phyloP scores from a whole-genome alignment of 2,888 invertebrate species.

The Cynaeus angustus region DNA sequence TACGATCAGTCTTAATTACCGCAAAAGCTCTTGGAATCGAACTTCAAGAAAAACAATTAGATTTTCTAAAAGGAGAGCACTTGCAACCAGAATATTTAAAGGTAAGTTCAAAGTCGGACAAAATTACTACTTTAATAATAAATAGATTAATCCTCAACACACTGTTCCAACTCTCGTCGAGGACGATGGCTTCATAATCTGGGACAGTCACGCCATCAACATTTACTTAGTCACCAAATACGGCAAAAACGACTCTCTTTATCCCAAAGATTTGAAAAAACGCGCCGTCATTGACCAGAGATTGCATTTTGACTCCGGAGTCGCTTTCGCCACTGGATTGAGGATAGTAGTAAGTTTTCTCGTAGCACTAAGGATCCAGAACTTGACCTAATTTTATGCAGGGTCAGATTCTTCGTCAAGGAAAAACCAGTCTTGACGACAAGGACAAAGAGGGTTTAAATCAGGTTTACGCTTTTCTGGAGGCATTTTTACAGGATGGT shows the following conservation, averaged over 20 bases:
- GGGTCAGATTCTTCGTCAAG: slow-evolving; percentile 4
- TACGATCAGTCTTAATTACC: slow-evolving; percentile 28
- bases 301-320: slow-evolving; percentile 51
- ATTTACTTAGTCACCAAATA: slow-evolving; percentile 78
- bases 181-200: slow-evolving; percentile 73
- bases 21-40: slow-evolving; percentile 29
- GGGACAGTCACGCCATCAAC: slow-evolving; percentile 81
- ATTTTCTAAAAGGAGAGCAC: slow-evolving; percentile 54
- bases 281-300: slow-evolving; percentile 54
- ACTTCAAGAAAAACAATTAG: slow-evolving; percentile 60
- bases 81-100: slow-evolving; percentile 25
- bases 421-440: not conserved
- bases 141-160: slow-evolving; percentile 78
- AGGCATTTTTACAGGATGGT: not conserved
- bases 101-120: not conserved
- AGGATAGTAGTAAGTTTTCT: slow-evolving; percentile 45
- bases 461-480: slow-evolving; percentile 8
- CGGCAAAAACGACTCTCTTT: slow-evolving; percentile 73
- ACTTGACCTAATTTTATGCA: not conserved
- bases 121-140: slow-evolving; percentile 51
- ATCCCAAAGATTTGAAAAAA: slow-evolving; percentile 73
- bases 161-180: slow-evolving; percentile 79
- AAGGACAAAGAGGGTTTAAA: slow-evolving; percentile 5
- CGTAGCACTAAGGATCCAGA: not conserved
- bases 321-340: slow-evolving; percentile 30